phyloP scores from a whole-genome alignment of 2,888 invertebrate genomes.

The Marronus borbonicus region DNA sequence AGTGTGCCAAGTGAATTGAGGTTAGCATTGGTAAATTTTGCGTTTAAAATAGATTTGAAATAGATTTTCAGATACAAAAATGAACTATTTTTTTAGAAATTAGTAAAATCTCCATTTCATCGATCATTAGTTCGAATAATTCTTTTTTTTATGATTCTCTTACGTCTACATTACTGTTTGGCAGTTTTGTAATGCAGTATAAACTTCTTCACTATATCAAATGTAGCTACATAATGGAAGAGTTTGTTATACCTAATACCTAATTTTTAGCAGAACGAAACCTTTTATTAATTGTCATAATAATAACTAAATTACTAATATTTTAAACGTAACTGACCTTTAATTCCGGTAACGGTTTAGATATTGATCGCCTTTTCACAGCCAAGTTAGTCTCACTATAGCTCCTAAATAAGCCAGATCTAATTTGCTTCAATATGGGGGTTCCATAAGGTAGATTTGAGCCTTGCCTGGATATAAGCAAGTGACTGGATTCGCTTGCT shows the following conservation, averaged over 20 bases:
- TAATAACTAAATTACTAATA: slow-evolving; percentile 6
- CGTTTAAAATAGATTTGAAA: too few relatives aligned
- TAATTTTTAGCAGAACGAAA: not conserved
- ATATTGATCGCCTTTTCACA: slow-evolving; percentile 63
- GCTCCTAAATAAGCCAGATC: slow-evolving; percentile 69
- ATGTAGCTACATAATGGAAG: too few relatives aligned
- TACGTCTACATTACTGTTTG: too few relatives aligned
- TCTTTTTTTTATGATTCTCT: too few relatives aligned
- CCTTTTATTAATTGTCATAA: not conserved
- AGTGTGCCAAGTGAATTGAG: too few relatives aligned
- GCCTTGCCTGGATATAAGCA: slow-evolving; percentile 63
- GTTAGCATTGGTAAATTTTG: too few relatives aligned
- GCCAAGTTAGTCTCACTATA: slow-evolving; percentile 74
- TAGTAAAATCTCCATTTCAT: too few relatives aligned
- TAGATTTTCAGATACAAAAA: too few relatives aligned
- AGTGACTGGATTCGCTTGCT: slow-evolving; percentile 58
- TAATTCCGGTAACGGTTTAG: slow-evolving; percentile 56
- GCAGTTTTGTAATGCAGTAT: not conserved
- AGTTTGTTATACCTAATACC: too few relatives aligned
- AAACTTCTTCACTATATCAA: not conserved
- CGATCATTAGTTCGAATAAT: too few relatives aligned
- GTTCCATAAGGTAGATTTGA: slow-evolving; percentile 65
- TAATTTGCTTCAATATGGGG: slow-evolving; percentile 59
- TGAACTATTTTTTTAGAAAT: too few relatives aligned
- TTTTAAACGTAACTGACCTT: slow-evolving; percentile 28